Base-by-base conservation (phyloP, 2,888 invertebrate genomes). In the Adelphocoris suturalis region DNA sequence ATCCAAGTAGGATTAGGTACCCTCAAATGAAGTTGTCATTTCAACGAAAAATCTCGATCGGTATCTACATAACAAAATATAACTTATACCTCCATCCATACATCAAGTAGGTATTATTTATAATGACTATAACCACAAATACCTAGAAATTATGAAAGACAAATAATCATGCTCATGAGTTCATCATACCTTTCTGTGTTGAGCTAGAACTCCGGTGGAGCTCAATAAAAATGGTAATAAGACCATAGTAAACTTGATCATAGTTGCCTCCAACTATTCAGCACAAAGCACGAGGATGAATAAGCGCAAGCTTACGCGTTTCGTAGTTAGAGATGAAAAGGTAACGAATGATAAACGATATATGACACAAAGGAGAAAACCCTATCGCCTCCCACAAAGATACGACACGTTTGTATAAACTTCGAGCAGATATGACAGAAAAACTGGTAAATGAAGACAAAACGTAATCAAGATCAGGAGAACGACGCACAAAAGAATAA, bases 131-230 rank as follows among this genome's bases (percentile, higher is more conserved):
- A 61, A 19, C 9, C 61, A 61, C 61, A 61, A n/a, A 9, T 19
- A 61, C 9, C 23, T 27, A 68, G 19, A 5, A 12, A 23, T 9
- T 7, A 27, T 68, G 23, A 1, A 27, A 23, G 12, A 0, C 23
- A 7, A 19, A 0, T 23, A 68, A 23, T n/a, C 68, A 19, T 9
- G 11, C 13, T 4, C 9, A 16, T 19, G 7, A 16, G 3, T 19
- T n/a, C 1, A 19, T 4, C 78, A 16, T 82, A 82, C 82, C 82
- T 82, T 82, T 52, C 82, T 82, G 16, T 82, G 82, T 5, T 47
- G 55, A 23, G 52, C 82, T 4, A 48, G 23, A 16, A 55, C 82
- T 52, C 52, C 52, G 7, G 82, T 13, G 13, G 55, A 52, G 47
- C 27, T 28, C 27, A 82, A 82, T 48, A 55, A 82, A 82, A 82